Conservation (phyloP, 1,140 invertebrate species). For the Sarcophaga bullata region DNA sequence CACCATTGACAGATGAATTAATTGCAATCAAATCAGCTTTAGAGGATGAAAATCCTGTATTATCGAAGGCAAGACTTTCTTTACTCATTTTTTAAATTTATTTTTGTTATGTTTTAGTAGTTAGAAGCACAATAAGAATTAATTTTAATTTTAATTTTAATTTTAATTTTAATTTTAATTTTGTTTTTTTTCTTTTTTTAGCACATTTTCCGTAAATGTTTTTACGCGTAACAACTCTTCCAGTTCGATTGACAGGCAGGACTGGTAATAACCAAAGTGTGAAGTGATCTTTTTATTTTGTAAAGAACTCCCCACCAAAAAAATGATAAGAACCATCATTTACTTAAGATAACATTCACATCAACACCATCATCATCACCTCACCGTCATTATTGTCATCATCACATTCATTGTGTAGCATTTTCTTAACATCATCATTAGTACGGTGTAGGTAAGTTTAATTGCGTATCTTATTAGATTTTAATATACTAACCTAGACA, state of each 20-base stretch:
- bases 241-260: not conserved
- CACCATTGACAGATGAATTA: not conserved
- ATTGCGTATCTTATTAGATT: too few relatives aligned
- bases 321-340: too few relatives aligned
- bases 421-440: too few relatives aligned
- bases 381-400: too few relatives aligned
- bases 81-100: not conserved
- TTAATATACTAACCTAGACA: too few relatives aligned
- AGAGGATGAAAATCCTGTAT: not conserved
- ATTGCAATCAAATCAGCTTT: not conserved
- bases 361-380: too few relatives aligned
- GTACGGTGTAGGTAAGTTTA: too few relatives aligned
- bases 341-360: too few relatives aligned
- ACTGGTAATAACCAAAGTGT: too few relatives aligned
- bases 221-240: not conserved
- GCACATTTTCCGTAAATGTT: not conserved
- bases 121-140: not conserved
- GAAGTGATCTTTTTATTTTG: too few relatives aligned
- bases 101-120: not conserved
- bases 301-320: too few relatives aligned
- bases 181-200: not conserved
- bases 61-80: not conserved
- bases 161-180: not conserved
- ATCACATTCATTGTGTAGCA: too few relatives aligned
- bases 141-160: not conserved